Evolutionary conservation across 2,113 vertebrate species (phyloP).

Genomic region (Lichenostomus cassidix): DNA sequence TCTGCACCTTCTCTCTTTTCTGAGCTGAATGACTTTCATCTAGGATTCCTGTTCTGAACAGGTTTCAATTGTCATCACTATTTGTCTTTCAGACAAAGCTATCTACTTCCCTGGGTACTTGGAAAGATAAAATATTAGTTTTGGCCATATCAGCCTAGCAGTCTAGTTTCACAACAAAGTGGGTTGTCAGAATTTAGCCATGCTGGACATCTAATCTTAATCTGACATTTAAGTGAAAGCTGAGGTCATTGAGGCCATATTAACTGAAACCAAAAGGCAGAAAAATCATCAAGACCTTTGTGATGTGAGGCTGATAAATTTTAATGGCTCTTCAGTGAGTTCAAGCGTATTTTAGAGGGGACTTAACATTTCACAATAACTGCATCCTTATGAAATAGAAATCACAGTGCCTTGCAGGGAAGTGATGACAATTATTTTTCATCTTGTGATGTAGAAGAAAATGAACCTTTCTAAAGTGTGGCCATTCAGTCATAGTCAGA

Average conservation of each 20-base stretch:
- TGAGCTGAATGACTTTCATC: accelerated
- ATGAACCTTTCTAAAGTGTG: background rate
- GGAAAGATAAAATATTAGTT: background rate
- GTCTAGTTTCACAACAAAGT: background rate
- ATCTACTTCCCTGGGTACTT: background rate
- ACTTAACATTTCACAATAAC: background rate
- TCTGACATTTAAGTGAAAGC: background rate
- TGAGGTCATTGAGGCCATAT: background rate
- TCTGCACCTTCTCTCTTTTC: background rate
- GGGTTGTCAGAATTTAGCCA: background rate
- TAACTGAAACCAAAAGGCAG: background rate
- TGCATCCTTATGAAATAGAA: background rate
- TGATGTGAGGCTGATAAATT: background rate
- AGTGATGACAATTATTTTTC: background rate
- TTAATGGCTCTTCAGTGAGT: background rate
- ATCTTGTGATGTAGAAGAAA: background rate
- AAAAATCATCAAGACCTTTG: background rate
- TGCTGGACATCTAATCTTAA: background rate
- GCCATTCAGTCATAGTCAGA: background rate
- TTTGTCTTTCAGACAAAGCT: background rate
- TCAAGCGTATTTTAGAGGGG: background rate
- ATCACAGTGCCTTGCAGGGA: background rate
- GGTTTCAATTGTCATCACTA: background rate
- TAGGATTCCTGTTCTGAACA: background rate
- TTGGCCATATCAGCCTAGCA: background rate